A percentile compares a stretch with the other conserved stretches of the same genome.
Evolutionary conservation across 2,888 invertebrate genomes (phyloP).

Genomic region (Dynastes tityus): DNA sequence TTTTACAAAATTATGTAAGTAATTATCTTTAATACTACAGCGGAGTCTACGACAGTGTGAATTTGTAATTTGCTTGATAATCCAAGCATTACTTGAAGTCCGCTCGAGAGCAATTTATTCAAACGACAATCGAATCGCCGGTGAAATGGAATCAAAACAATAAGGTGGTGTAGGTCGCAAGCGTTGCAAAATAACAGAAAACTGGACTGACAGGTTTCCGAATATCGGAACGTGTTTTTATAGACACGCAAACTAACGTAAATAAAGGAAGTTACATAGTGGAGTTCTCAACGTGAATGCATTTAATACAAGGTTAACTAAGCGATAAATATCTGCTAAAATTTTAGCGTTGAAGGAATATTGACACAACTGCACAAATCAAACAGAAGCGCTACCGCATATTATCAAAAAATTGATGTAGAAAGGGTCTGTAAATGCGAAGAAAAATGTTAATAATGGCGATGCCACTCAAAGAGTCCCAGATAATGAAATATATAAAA

Average conservation of each 20-base stretch:
- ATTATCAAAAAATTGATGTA: too few relatives aligned
- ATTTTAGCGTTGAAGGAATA: too few relatives aligned
- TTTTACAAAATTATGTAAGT: background rate
- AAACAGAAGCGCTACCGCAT: too few relatives aligned
- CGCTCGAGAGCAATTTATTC: background rate
- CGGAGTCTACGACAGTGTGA: too few relatives aligned
- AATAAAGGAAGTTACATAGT: conserved; percentile 34
- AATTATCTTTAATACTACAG: background rate
- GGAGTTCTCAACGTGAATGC: background rate
- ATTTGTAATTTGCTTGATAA: conserved; percentile 16
- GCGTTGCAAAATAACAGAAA: conserved; percentile 14
- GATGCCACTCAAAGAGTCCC: too few relatives aligned
- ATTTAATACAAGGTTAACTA: too few relatives aligned
- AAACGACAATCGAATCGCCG: background rate
- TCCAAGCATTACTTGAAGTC: background rate
- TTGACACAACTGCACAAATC: too few relatives aligned
- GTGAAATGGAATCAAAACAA: conserved; percentile 12
- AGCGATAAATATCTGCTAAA: too few relatives aligned
- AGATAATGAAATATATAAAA: too few relatives aligned
- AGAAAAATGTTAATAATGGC: too few relatives aligned
- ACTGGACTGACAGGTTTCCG: conserved; percentile 23
- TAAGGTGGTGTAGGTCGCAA: conserved; percentile 6
- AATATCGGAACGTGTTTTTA: conserved; percentile 29
- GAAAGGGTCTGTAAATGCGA: too few relatives aligned
- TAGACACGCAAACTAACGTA: conserved; percentile 45